Conservation (phyloP, 2,113 vertebrate genomes). For the Hymenochirus boettgeri region DNA sequence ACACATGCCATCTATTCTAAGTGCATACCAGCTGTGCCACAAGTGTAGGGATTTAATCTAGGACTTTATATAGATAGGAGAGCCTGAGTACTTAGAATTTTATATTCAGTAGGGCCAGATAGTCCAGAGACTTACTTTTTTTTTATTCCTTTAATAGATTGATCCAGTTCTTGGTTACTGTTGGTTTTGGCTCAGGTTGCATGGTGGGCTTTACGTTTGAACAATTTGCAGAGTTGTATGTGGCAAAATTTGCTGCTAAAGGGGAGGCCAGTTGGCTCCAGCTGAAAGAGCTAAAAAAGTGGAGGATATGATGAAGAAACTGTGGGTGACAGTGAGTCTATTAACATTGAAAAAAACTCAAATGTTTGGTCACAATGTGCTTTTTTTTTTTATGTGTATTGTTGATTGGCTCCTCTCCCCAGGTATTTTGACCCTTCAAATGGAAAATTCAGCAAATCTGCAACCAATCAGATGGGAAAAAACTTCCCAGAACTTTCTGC, state of each 20-base stretch:
- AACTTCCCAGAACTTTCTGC: conserved; percentile 77
- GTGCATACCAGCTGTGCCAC: too few relatives aligned
- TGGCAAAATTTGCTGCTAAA: conserved; percentile 88
- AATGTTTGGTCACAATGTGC: background rate
- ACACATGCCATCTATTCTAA: too few relatives aligned
- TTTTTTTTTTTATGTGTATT: background rate
- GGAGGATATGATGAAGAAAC: conserved; percentile 96
- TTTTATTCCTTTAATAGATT: conserved; percentile 57
- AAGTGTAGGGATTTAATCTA: too few relatives aligned
- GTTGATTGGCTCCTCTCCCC: background rate
- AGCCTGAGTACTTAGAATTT: too few relatives aligned
- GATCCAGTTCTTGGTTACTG: conserved; percentile 84
- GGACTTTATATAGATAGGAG: too few relatives aligned
- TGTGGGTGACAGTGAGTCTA: conserved; percentile 84
- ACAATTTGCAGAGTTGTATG: conserved; percentile 95
- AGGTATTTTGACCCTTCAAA: conserved; percentile 78
- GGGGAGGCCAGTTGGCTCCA: conserved; percentile 71
- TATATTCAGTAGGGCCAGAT: background rate
- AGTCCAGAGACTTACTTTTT: background rate
- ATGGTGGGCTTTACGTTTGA: conserved; percentile 94
- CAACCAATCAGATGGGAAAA: conserved; percentile 70
- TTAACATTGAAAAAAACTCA: background rate
- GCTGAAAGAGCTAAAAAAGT: conserved; percentile 86
- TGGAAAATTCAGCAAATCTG: conserved; percentile 80
- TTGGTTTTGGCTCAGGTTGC: conserved; percentile 90